Evolutionary conservation across 2,113 vertebrate genomes (phyloP).

Genomic region (Myotis lucifugus): DNA sequence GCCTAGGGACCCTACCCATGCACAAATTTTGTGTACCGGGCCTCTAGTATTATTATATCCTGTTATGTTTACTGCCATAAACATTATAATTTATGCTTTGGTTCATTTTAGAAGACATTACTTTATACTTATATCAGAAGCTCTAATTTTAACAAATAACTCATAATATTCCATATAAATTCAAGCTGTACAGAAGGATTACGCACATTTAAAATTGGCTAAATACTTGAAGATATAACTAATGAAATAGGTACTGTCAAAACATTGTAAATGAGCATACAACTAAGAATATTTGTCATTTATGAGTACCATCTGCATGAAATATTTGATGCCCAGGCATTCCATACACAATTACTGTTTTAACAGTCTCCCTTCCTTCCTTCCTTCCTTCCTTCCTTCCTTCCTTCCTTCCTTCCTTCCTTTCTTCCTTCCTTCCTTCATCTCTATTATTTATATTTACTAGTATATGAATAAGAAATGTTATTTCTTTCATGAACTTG

Average conservation of each 20-base stretch:
- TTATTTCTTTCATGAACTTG: not conserved
- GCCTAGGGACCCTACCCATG: too few relatives aligned
- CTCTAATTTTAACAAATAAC: slow-evolving; percentile 32
- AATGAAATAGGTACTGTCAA: not conserved
- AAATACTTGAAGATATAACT: not conserved
- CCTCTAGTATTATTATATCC: not conserved
- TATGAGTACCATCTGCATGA: not conserved
- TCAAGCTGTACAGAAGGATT: not conserved
- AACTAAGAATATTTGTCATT: not conserved
- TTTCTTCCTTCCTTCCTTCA: not conserved
- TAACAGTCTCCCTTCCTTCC: not conserved
- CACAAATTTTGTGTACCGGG: too few relatives aligned
- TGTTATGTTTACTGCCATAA: not conserved
- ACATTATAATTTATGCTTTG: not conserved
- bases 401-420: not conserved
- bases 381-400: not conserved
- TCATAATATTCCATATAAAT: not conserved
- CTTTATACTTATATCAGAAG: not conserved
- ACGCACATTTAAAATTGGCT: not conserved
- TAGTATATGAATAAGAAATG: not conserved
- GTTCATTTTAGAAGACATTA: not conserved
- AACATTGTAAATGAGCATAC: not conserved
- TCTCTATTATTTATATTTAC: not conserved
- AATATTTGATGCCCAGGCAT: not conserved
- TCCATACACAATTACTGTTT: not conserved